Evolutionary conservation across 2,113 vertebrate species (phyloP).

Genomic region (Gymnarchus niloticus): DNA sequence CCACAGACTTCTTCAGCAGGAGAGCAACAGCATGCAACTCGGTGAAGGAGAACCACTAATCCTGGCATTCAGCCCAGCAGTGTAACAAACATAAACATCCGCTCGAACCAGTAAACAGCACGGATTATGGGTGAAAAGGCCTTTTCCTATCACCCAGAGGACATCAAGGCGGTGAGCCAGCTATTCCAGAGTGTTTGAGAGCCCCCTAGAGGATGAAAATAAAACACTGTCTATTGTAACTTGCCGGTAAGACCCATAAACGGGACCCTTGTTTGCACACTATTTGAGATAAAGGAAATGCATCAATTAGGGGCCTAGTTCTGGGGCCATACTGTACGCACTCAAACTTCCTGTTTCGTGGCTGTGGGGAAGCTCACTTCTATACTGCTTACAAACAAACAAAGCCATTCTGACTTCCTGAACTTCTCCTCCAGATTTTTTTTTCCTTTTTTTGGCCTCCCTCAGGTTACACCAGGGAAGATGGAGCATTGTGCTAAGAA

Average conservation of each 20-base stretch:
- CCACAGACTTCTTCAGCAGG: neutral
- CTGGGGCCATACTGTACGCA: neutral
- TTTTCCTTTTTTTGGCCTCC: neutral
- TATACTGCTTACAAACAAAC: too few relatives aligned
- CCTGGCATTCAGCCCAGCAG: neutral
- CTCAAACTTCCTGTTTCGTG: neutral
- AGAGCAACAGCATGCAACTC: neutral
- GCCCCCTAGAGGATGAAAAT: slow-evolving; percentile 7
- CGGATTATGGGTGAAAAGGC: slow-evolving; percentile 5
- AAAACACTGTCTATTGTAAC: neutral
- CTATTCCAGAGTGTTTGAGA: neutral
- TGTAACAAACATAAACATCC: neutral
- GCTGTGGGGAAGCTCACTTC: neutral
- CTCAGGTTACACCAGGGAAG: neutral
- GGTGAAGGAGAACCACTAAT: neutral
- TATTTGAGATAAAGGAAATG: slow-evolving; percentile 4
- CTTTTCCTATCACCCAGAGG: neutral
- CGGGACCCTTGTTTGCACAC: neutral
- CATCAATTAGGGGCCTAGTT: neutral
- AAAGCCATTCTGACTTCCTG: neutral
- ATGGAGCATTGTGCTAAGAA: neutral
- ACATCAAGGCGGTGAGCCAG: neutral
- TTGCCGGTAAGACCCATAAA: neutral
- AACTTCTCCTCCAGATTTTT: neutral
- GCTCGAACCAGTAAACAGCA: neutral